Evolutionary conservation across 2,888 invertebrate genomes (phyloP).

Genomic region (Pseudanteris insignis): DNA sequence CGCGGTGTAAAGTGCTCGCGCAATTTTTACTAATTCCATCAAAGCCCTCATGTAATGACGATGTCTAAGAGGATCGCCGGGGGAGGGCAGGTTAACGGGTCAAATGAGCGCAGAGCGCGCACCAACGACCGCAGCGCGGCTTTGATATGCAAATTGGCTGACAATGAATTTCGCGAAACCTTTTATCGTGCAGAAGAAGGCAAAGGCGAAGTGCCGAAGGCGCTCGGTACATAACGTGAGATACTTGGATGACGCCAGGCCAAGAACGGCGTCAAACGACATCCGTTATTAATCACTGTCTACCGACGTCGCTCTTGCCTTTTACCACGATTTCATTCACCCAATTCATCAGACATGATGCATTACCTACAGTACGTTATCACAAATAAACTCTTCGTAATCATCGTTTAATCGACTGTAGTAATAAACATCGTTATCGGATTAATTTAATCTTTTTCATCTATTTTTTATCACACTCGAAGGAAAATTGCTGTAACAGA

Average conservation of each 20-base stretch:
- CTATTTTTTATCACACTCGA: no score
- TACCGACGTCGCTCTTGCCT: constrained; percentile 51
- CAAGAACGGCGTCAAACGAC: constrained; percentile 60
- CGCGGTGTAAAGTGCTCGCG: constrained; percentile 52
- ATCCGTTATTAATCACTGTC: constrained; percentile 65
- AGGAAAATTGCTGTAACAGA: no score
- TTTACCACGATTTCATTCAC: constrained; percentile 44
- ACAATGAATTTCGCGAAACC: constrained; percentile 66
- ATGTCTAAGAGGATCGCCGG: constrained; percentile 39
- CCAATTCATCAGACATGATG: constrained; percentile 46
- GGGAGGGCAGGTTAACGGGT: constrained; percentile 42
- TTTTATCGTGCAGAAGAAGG: constrained; percentile 61
- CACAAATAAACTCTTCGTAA: constrained; percentile 25
- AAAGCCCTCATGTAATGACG: constrained; percentile 41
- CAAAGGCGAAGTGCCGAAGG: constrained; percentile 49
- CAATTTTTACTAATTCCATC: constrained; percentile 55
- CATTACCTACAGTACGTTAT: constrained; percentile 25
- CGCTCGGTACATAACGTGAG: constrained; percentile 46
- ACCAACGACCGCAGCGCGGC: constrained; percentile 49
- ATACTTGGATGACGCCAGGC: constrained; percentile 48
- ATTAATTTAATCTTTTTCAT: no score
- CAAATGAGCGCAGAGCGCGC: constrained; percentile 50
- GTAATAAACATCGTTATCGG: no score
- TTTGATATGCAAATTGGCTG: constrained; percentile 65
- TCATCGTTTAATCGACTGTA: constrained; percentile 15